Percentiles rank a stretch among this genome's conserved stretches.
These are phyloP conservation scores for Sesamia inferens DNA, from an alignment of 2,888 invertebrate species.

Conservation along the genomic window DNA sequence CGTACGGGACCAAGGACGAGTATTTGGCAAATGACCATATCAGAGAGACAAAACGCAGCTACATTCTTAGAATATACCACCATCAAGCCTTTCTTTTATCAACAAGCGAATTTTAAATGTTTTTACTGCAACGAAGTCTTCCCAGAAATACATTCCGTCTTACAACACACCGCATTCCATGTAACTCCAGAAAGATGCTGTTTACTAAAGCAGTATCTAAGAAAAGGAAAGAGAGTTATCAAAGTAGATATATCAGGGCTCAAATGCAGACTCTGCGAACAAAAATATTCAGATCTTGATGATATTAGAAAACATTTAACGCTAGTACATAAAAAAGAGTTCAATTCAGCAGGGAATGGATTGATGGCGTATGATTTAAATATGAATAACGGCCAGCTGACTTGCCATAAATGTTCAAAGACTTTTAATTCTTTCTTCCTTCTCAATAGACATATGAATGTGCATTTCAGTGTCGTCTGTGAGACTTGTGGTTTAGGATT, in stretches of 20 bases:
- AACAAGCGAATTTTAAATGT: constrained; percentile 86
- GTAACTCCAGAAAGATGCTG: constrained; percentile 74
- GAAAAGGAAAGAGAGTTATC: constrained; percentile 84
- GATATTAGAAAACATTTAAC: constrained; percentile 80
- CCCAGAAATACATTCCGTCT: constrained; percentile 81
- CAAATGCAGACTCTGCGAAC: constrained; percentile 82
- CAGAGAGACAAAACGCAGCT: constrained; percentile 85
- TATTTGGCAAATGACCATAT: constrained; percentile 87
- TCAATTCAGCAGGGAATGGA: constrained; percentile 84
- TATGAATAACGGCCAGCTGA: constrained; percentile 74
- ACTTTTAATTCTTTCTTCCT: constrained; percentile 84
- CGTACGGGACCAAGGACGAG: constrained; percentile 80
- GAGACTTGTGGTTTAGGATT: constrained; percentile 86
- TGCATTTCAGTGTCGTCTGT: constrained; percentile 84
- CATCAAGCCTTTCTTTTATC: constrained; percentile 84
- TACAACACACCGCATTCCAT: constrained; percentile 78
- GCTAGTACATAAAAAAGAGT: constrained; percentile 80
- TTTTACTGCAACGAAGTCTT: constrained; percentile 85
- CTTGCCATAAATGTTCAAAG: constrained; percentile 83
- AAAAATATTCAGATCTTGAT: constrained; percentile 81
- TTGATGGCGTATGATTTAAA: constrained; percentile 84
- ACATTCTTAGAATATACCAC: constrained; percentile 83
- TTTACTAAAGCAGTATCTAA: constrained; percentile 80
- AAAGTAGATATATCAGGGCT: constrained; percentile 85
- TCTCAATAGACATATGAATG: constrained; percentile 86